phyloP scores from a whole-genome alignment of 2,888 invertebrate species.

The Scaptomyza flava region DNA sequence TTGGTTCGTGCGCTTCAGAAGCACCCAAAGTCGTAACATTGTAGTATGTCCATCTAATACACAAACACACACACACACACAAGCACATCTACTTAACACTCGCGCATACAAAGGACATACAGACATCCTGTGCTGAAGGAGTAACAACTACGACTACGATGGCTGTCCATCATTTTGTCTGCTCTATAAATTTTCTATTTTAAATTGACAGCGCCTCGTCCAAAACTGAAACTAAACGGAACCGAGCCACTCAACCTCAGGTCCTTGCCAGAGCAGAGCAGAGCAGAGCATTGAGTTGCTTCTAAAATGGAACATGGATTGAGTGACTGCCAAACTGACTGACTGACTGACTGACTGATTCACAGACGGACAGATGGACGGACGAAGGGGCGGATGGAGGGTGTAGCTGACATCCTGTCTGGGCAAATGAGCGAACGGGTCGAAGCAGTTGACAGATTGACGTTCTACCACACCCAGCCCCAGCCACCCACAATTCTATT shows the following conservation, averaged over 20 bases:
- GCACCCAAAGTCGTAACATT: conserved; percentile 44
- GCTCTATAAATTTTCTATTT: conserved; percentile 83
- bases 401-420: conserved; percentile 74
- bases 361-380: conserved; percentile 22
- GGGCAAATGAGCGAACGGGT: conserved; percentile 79
- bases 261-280: conserved; percentile 30
- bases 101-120: conserved; percentile 12
- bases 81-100: conserved; percentile 8
- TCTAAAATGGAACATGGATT: conserved; percentile 57
- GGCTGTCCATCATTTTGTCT: conserved; percentile 84
- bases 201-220: conserved; percentile 83
- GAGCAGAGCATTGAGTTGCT: conserved; percentile 10
- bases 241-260: conserved; percentile 69
- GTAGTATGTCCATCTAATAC: conserved; percentile 44
- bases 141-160: conserved; percentile 53
- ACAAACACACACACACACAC: conserved; percentile 16
- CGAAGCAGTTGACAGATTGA: conserved; percentile 75
- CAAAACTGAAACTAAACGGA: conserved; percentile 79
- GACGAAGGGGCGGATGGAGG: conserved; percentile 18
- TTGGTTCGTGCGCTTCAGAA: conserved; percentile 32
- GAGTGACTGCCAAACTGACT: conserved; percentile 57
- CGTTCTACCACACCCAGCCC: conserved; percentile 49
- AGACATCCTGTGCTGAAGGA: conserved; percentile 38
- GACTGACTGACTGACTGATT: conserved; percentile 33
- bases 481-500: conserved; percentile 34